Base-by-base conservation (phyloP, 2,888 invertebrate genomes). In the Eumacrocentrus americanus region DNA sequence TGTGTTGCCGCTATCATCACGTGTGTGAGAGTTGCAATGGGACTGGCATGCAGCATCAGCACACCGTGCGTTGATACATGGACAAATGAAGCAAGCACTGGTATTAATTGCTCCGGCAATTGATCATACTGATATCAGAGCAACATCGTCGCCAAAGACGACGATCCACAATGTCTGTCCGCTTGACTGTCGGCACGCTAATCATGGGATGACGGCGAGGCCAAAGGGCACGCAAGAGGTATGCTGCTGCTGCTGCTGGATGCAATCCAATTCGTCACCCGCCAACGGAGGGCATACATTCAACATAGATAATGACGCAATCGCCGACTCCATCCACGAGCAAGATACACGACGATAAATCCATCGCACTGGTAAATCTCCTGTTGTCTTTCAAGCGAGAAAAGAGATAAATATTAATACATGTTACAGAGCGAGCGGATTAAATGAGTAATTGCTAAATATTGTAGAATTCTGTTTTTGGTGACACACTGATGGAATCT, bases 241-340 rank as follows among this genome's bases (percentile, higher is more conserved):
- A 60, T 60, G 54, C 54, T 54, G 35, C 34, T 54, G 34, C n/a
- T n/a, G n/a, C n/a, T n/a, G n/a, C n/a, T 53, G 46, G 53, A 47
- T 52, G 22, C 25, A 16, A 40, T 40, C 22, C 40, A 16, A 52
- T 52, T 40, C 25, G 38, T 54, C 35, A 54, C 47, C 40, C 48
- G 16, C 47, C 16, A 40, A 46, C 38, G 53, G 29, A 40, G 48
- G 54, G 42, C 16, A 40, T 54, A 67, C 66, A 64, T 61, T 62
- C 66, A 69, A 18, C 52, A 52, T 46, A 53, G 71, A 75, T 71
- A 71, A 80, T 78, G 80, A 78, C 77, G 75, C 78, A 79, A 64
- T 76, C 76, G 61, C 73, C 77, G 65, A 74, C 73, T 62, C 69
- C 71, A 50, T 72, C 75, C 66, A 71, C 69, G 63, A 73, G 71